A percentile compares a stretch with the other conserved stretches of the same genome.
phyloP scores from a whole-genome alignment of 1,140 invertebrate species.

The Teleogryllus occipitalis region DNA sequence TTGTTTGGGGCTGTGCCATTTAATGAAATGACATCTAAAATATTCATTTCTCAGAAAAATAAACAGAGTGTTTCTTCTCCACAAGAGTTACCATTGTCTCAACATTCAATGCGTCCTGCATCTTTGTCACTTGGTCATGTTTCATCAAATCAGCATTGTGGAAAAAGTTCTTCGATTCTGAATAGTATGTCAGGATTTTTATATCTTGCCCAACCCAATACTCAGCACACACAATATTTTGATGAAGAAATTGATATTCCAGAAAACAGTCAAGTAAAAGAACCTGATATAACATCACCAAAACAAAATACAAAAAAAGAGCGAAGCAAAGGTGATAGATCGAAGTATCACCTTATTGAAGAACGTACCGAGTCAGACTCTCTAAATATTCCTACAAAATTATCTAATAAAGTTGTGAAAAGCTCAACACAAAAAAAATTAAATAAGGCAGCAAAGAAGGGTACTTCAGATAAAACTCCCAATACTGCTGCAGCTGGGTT shows the following conservation, averaged over 20 bases:
- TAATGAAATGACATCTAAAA: slow-evolving; percentile 36
- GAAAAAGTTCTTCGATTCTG: slow-evolving; percentile 11
- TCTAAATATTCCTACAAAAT: not conserved
- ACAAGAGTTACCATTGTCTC: slow-evolving; percentile 28
- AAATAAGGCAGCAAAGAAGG: slow-evolving; percentile 11
- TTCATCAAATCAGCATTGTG: slow-evolving; percentile 10
- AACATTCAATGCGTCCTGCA: slow-evolving; percentile 28
- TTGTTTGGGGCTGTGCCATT: slow-evolving; percentile 55
- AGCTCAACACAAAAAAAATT: not conserved
- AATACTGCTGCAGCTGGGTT: slow-evolving; percentile 47
- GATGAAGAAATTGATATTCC: not conserved
- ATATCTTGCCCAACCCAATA: not conserved
- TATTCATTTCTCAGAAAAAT: slow-evolving; percentile 28
- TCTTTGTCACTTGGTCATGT: slow-evolving; percentile 27
- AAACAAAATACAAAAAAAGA: slow-evolving; percentile 37
- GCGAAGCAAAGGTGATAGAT: slow-evolving; percentile 36
- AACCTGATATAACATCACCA: not conserved
- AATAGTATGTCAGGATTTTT: slow-evolving; percentile 19
- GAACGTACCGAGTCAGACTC: slow-evolving; percentile 29
- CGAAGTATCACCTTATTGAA: slow-evolving; percentile 46
- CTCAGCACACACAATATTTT: not conserved
- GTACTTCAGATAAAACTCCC: slow-evolving; percentile 12
- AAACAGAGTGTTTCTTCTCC: not conserved
- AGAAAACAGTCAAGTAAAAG: not conserved
- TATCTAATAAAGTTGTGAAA: slow-evolving; percentile 16